These are phyloP conservation scores for Coluber constrictor DNA, from an alignment of 2,797 vertebrate genomes.

Conservation along the genomic window DNA sequence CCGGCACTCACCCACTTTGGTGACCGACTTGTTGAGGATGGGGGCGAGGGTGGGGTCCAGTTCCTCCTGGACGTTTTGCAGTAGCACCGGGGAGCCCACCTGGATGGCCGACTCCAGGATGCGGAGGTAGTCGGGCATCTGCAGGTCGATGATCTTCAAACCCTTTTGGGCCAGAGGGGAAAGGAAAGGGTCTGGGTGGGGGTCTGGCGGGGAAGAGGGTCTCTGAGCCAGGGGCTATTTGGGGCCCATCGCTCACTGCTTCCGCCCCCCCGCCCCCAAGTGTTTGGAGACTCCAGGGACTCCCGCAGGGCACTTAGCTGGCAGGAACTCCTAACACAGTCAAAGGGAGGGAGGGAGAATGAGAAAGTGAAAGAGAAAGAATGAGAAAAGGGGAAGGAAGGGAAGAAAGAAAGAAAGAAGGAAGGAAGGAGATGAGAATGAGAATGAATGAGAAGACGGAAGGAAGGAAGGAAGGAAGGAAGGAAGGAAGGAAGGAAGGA, in stretches of 20 bases:
- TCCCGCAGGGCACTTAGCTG: not conserved
- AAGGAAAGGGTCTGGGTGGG: not conserved
- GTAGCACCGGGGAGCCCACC: constrained; percentile 81
- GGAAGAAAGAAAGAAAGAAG: too few relatives aligned
- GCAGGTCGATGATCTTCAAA: constrained; percentile 84
- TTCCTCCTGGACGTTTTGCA: constrained; percentile 87
- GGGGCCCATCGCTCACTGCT: not conserved
- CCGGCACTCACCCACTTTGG: constrained; percentile 73
- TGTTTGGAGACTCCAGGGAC: not conserved
- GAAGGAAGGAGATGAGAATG: too few relatives aligned
- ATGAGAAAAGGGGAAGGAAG: too few relatives aligned
- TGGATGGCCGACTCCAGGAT: constrained; percentile 82
- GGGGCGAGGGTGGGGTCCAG: constrained; percentile 84
- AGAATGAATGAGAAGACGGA: too few relatives aligned
- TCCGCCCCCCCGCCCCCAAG: accelerated
- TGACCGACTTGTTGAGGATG: constrained; percentile 86
- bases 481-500: too few relatives aligned
- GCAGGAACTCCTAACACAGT: not conserved
- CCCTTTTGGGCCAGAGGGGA: constrained; percentile 63
- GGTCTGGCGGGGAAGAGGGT: accelerated
- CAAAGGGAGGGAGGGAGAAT: not conserved
- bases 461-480: not conserved
- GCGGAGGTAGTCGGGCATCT: constrained; percentile 82
- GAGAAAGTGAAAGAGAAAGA: too few relatives aligned
- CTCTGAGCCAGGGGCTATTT: not conserved